Percentiles rank a stretch among this genome's conserved stretches.
Conservation (phyloP, 2,797 vertebrate species). For the Liasis olivaceus region DNA sequence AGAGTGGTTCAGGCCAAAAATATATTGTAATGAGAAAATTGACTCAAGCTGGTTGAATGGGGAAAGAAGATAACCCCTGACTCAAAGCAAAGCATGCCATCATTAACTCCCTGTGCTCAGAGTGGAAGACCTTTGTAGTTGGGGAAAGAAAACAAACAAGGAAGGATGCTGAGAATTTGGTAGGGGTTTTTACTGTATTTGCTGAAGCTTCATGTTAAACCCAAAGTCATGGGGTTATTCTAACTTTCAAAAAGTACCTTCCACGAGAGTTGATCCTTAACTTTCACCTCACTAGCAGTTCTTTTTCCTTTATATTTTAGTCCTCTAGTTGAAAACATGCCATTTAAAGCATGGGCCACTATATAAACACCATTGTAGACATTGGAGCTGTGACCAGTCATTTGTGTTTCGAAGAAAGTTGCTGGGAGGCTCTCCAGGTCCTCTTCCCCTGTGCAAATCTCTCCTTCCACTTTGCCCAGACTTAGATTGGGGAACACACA, state of each 20-base stretch:
- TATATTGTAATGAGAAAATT: no score
- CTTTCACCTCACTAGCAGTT: not conserved
- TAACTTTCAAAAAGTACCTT: not conserved
- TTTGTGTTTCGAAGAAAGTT: not conserved
- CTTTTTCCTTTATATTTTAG: no score
- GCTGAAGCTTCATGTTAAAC: no score
- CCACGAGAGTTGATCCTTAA: not conserved
- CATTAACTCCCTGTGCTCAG: no score
- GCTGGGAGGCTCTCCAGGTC: not conserved
- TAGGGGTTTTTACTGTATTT: no score
- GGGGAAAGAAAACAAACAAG: not conserved
- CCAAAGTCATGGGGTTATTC: no score
- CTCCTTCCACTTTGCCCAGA: not conserved
- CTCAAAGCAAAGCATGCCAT: no score
- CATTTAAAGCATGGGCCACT: not conserved
- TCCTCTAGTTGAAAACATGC: not conserved
- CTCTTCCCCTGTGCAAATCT: constrained; percentile 1
- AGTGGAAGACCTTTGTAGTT: no score
- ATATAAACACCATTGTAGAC: constrained; percentile 4
- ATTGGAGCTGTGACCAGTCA: constrained; percentile 1
- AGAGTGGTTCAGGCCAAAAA: no score
- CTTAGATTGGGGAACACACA: not conserved
- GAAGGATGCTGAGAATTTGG: not conserved
- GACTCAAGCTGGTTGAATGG: no score
- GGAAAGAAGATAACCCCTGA: no score